Evolutionary conservation across 1,140 invertebrate species (phyloP).

Genomic region (Ostrea denselamellosa): DNA sequence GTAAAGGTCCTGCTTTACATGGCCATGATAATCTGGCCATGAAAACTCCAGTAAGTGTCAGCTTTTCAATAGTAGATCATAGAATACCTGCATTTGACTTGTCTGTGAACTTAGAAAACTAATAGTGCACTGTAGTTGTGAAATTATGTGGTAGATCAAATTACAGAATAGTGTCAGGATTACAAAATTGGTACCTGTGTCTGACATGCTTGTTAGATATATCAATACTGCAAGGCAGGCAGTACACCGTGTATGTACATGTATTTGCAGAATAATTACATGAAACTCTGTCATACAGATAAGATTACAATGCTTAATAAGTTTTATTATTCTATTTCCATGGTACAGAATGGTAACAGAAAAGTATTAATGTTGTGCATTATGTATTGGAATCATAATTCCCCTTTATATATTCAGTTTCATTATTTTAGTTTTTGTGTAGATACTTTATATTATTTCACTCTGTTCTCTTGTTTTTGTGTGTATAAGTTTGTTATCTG

Average conservation of each 20-base stretch:
- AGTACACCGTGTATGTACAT: background rate
- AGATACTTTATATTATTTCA: too few species aligned
- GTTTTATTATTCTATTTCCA: background rate
- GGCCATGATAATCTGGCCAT: slow-evolving; percentile 18
- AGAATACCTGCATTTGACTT: background rate
- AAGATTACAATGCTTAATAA: background rate
- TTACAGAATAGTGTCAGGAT: background rate
- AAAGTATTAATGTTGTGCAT: background rate
- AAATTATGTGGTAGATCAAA: background rate
- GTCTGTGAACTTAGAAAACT: too few species aligned
- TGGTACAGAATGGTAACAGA: background rate
- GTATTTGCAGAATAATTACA: background rate
- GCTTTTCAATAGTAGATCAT: background rate
- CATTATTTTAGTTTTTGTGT: too few species aligned
- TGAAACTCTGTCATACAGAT: background rate
- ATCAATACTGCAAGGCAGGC: background rate
- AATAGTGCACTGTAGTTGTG: too few species aligned
- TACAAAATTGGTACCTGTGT: background rate
- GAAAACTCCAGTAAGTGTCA: slow-evolving; percentile 2
- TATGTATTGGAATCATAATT: background rate
- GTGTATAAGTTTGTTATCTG: too few species aligned
- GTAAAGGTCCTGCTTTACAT: background rate
- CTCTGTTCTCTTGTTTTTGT: too few species aligned
- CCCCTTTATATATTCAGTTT: too few species aligned
- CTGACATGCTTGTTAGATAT: background rate